Conservation (phyloP, 2,888 invertebrate species). For the Boloria selene region DNA sequence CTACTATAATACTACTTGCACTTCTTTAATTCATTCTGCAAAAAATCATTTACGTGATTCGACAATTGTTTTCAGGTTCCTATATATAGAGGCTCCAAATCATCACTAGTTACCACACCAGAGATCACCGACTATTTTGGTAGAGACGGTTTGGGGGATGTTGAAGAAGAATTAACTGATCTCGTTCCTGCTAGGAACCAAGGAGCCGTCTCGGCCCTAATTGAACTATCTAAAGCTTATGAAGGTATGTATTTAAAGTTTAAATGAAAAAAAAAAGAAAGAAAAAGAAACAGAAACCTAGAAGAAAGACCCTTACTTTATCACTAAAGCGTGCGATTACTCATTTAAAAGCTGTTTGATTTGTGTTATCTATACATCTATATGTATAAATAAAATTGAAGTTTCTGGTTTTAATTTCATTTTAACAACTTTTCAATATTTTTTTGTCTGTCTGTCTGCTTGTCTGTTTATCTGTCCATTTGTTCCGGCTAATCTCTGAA, state of each 20-base stretch:
- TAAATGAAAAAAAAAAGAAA: neutral
- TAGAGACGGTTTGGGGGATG: slow-evolving; percentile 87
- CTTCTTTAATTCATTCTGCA: slow-evolving; percentile 8
- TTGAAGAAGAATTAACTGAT: slow-evolving; percentile 65
- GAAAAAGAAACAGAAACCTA: neutral
- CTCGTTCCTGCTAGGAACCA: slow-evolving; percentile 72
- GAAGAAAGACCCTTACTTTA: neutral
- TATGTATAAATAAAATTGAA: too few species aligned
- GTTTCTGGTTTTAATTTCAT: too few species aligned
- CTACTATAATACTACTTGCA: too few species aligned
- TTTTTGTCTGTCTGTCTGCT: too few species aligned
- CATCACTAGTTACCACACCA: slow-evolving; percentile 69
- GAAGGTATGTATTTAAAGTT: slow-evolving; percentile 59
- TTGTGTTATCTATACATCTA: too few species aligned
- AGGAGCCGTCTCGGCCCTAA: slow-evolving; percentile 83
- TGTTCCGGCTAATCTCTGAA: too few species aligned
- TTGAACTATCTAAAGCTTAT: slow-evolving; percentile 80
- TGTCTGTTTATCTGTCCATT: too few species aligned
- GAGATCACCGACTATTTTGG: slow-evolving; percentile 78
- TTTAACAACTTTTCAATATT: too few species aligned
- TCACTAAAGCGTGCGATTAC: too few species aligned
- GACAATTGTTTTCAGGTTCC: slow-evolving; percentile 81
- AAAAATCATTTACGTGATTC: too few species aligned
- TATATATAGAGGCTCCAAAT: slow-evolving; percentile 84
- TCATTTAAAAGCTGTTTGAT: too few species aligned